Percentiles rank a stretch among this genome's conserved stretches.
phyloP scores from a whole-genome alignment of 2,888 invertebrate species.

The Pycnomerus fuliginosus region DNA sequence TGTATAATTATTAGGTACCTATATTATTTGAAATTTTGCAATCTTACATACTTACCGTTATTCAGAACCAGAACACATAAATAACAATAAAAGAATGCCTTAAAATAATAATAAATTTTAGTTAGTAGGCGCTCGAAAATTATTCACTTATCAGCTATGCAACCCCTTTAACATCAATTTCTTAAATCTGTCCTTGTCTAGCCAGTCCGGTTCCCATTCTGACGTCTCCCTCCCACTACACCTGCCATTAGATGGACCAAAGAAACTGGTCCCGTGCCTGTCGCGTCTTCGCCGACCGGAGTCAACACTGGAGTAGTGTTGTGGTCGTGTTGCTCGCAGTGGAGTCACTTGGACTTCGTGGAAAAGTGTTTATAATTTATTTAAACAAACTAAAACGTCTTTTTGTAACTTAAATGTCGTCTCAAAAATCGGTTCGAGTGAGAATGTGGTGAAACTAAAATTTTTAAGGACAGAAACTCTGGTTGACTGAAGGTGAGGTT shows the following conservation, averaged over 20 bases:
- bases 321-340: constrained; percentile 8
- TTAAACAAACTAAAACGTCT: constrained; percentile 1
- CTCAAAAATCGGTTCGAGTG: constrained; percentile 6
- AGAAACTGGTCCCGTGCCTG: constrained; percentile 19
- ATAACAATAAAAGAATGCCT: no score
- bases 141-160: no score
- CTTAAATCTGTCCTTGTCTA: background rate
- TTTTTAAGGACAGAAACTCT: constrained; percentile 1
- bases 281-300: constrained; percentile 11
- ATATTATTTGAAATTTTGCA: no score
- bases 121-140: no score
- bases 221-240: constrained; percentile 6
- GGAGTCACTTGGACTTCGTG: constrained; percentile 8
- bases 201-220: background rate
- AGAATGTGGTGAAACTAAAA: constrained; percentile 3
- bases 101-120: no score
- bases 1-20: no score
- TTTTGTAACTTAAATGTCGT: constrained; percentile 11
- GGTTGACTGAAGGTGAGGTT: constrained; percentile 17
- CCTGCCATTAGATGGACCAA: constrained; percentile 19
- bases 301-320: constrained; percentile 12
- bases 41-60: no score
- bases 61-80: no score
- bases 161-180: background rate
- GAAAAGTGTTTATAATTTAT: constrained; percentile 6